Evolutionary conservation across 2,797 vertebrate genomes (phyloP).

Genomic region (Urosaurus nigricauda): DNA sequence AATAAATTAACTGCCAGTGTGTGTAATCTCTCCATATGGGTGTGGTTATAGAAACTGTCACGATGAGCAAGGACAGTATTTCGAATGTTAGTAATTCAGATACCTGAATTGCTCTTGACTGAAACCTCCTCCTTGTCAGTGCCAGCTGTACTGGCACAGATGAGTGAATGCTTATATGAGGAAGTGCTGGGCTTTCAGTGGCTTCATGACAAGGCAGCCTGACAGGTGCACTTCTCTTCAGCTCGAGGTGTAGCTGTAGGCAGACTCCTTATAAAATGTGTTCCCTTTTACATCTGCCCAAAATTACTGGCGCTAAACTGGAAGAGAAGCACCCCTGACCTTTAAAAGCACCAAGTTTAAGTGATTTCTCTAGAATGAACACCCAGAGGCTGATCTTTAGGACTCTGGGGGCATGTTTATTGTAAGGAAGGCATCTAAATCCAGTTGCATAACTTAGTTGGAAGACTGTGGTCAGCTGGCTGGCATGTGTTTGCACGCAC

Average conservation of each 20-base stretch:
- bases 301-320: neutral
- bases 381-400: neutral
- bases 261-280: neutral
- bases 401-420: neutral
- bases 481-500: neutral
- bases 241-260: neutral
- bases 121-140: neutral
- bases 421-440: neutral
- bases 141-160: neutral
- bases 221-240: neutral
- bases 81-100: neutral
- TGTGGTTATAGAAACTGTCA: neutral
- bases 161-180: neutral
- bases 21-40: neutral
- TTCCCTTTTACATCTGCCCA: too few species aligned
- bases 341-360: neutral
- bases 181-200: neutral
- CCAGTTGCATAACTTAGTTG: neutral
- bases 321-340: neutral
- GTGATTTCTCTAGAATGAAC: neutral
- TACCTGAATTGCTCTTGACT: neutral
- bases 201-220: neutral
- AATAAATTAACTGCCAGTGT: too few species aligned
- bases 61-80: neutral
- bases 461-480: neutral